A percentile compares a stretch with the other conserved stretches of the same genome.
Evolutionary conservation across 2,113 vertebrate species (phyloP).

Genomic region (Thymallus thymallus): DNA sequence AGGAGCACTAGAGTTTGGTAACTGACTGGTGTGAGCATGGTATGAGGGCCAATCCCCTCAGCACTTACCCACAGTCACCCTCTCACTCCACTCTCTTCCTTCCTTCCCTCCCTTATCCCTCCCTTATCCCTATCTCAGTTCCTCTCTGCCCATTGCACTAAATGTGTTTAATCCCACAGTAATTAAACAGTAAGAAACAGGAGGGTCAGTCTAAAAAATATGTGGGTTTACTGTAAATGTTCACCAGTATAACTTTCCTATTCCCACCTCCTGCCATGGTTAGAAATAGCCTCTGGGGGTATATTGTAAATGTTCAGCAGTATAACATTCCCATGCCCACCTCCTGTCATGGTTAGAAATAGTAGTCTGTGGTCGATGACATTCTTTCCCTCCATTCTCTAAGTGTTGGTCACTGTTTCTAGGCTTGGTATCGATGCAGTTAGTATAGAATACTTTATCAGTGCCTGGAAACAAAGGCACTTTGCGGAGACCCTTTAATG

Average conservation of each 20-base stretch:
- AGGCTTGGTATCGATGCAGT: too few relatives aligned
- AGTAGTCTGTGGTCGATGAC: conserved; percentile 12
- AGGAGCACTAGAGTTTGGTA: not conserved
- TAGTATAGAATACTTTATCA: not conserved
- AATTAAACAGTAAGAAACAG: conserved; percentile 48
- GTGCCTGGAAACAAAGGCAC: not conserved
- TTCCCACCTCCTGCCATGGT: conserved; percentile 30
- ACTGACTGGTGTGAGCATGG: not conserved
- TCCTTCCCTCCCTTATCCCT: too few relatives aligned
- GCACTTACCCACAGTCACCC: conserved; percentile 12
- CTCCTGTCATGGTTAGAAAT: conserved; percentile 23
- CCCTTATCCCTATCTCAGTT: too few relatives aligned
- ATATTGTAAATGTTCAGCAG: conserved; percentile 41
- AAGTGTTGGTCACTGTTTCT: too few relatives aligned
- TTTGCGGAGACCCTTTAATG: not conserved
- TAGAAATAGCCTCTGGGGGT: too few relatives aligned
- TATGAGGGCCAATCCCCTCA: conserved; percentile 13
- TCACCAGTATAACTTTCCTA: conserved; percentile 58
- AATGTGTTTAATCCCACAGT: conserved; percentile 51
- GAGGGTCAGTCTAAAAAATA: conserved; percentile 37
- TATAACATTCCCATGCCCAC: conserved; percentile 59
- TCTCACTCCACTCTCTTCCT: conserved; percentile 13
- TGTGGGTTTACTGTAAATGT: conserved; percentile 44
- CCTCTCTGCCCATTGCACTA: conserved; percentile 9
- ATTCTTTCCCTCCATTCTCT: not conserved